Base-by-base conservation (phyloP, 2,113 vertebrate genomes). In the Macquaria australasica region DNA sequence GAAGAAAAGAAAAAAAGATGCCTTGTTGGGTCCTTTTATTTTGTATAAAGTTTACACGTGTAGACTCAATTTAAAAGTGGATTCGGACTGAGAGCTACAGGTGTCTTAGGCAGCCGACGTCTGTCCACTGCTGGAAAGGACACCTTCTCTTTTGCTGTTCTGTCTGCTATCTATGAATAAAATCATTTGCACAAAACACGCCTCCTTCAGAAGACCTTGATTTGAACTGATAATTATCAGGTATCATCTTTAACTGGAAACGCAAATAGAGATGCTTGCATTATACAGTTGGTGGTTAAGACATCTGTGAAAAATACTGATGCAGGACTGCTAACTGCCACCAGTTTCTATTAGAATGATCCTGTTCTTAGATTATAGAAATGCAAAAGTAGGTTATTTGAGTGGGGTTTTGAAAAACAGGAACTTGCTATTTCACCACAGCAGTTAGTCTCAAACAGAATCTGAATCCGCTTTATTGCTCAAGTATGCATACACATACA, bases 131-230 rank as follows among this genome's bases (percentile, higher is more conserved):
- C 53, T 64, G 41, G 28, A 75, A 73, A 48, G 59, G 43, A 73
- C 25, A 62, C 60, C 5, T 50, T 55, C 45, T 62, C n/a, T 76
- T 43, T 86, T 81, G 78, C 85, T 88, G 79, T 87, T 83, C 73
- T 82, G 77, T 89, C 79, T 78, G 73, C 79, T 50, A 83, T 88
- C 73, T 77, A 87, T 73, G 43, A 94, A 93, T 93, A 91, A 91
- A 93, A 77, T 83, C 0, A 88, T 93, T 94, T 93, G 79, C 89
- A 89, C 90, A 88, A 63, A 69, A 34, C 8, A 1, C 0, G 4
- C 64, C 66, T 82, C 48, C 84, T 68, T 82, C 41, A 58, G n/a
- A 76, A 11, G 45, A 28, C 15, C n/a, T 39, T 25, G 4, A 63
- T 28, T n/a, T 68, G 7, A 64, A 21, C 73, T 72, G 31, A 55